Percentiles rank a stretch among this genome's conserved stretches.
Evolutionary conservation across 2,797 vertebrate species (phyloP).

Genomic region (Notolepis coatsorum): DNA sequence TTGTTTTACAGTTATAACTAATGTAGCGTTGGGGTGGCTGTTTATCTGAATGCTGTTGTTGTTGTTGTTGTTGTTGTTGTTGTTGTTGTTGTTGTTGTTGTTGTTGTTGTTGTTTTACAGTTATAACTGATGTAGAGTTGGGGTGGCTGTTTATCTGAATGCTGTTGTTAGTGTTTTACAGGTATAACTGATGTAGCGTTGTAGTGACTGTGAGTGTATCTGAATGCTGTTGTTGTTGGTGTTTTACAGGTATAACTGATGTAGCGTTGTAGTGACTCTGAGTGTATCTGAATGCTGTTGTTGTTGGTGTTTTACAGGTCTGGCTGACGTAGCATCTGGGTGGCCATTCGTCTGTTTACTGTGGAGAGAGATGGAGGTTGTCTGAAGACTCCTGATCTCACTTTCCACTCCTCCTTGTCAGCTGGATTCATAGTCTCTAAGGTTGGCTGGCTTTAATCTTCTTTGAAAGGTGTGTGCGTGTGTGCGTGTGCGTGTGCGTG

Average conservation of each 20-base stretch:
- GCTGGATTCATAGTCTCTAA: slow-evolving; percentile 29
- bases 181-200: too few relatives aligned
- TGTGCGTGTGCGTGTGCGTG: slow-evolving; percentile 17
- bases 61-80: too few relatives aligned
- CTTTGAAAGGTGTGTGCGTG: not conserved
- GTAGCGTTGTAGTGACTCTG: slow-evolving; percentile 32
- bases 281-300: slow-evolving; percentile 37
- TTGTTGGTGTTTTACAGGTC: slow-evolving; percentile 24
- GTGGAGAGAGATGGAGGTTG: slow-evolving; percentile 29
- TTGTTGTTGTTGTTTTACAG: too few relatives aligned
- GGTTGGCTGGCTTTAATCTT: slow-evolving; percentile 4
- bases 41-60: too few relatives aligned
- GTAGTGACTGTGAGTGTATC: too few relatives aligned
- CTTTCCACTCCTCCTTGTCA: slow-evolving; percentile 15
- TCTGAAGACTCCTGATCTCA: slow-evolving; percentile 17
- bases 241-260: slow-evolving; percentile 27
- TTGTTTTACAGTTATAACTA: too few relatives aligned
- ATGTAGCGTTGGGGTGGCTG: too few relatives aligned
- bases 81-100: too few relatives aligned
- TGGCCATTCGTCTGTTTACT: slow-evolving; percentile 47
- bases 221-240: too few relatives aligned
- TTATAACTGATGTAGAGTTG: too few relatives aligned
- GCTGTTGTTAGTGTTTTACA: too few relatives aligned
- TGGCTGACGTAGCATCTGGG: slow-evolving; percentile 15
- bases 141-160: too few relatives aligned